phyloP scores from a whole-genome alignment of 2,113 vertebrate species.

The Caranx melampygus region DNA sequence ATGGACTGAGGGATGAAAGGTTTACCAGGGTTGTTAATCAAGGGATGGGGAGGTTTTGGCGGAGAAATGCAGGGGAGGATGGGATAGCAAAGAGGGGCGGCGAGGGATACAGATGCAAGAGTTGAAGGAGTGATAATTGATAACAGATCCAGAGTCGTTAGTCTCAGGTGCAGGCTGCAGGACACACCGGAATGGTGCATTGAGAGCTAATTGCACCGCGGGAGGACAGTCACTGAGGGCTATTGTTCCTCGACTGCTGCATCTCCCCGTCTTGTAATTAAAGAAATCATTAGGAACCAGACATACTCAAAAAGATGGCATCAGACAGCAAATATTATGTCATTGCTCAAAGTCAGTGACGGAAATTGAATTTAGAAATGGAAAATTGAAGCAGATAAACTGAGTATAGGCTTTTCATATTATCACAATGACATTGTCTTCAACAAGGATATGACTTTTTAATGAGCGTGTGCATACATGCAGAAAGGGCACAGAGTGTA shows the following conservation, averaged over 20 bases:
- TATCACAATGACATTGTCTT: not conserved
- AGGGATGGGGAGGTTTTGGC: constrained; percentile 55
- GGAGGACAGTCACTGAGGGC: constrained; percentile 39
- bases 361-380: constrained; percentile 7
- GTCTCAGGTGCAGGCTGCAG: constrained; percentile 73
- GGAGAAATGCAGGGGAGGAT: not conserved
- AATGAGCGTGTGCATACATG: not conserved
- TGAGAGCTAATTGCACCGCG: constrained; percentile 63
- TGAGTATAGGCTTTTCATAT: not conserved
- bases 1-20: constrained; percentile 28
- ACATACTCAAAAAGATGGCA: constrained; percentile 51
- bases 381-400: constrained; percentile 12
- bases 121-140: constrained; percentile 67
- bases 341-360: constrained; percentile 65
- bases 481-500: constrained; percentile 1
- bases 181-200: constrained; percentile 46
- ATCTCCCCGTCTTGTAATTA: constrained; percentile 70
- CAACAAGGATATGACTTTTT: not conserved
- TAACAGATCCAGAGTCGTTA: constrained; percentile 64
- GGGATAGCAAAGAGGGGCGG: constrained; percentile 12
- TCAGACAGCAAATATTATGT: constrained; percentile 58
- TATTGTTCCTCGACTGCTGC: constrained; percentile 46
- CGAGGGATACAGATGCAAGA: constrained; percentile 26
- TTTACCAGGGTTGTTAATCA: constrained; percentile 50
- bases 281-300: constrained; percentile 71